These are phyloP conservation scores for Emys orbicularis DNA, from an alignment of 2,797 vertebrate species.

Conservation along the genomic window DNA sequence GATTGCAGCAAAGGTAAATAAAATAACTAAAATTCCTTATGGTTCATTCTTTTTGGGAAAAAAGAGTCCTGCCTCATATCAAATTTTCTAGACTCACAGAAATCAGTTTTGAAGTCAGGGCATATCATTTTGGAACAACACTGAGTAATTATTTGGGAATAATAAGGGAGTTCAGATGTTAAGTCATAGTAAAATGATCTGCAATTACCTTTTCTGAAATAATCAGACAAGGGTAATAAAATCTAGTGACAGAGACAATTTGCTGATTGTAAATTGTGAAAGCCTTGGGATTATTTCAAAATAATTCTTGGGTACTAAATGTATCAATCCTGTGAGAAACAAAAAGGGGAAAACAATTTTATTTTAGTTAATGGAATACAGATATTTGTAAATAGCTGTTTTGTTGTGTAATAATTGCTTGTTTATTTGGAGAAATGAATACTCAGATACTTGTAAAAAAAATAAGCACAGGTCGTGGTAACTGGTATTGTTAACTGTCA, in stretches of 20 bases:
- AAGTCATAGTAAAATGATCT: background rate
- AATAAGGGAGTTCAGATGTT: background rate
- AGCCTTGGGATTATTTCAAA: background rate
- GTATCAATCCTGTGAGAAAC: background rate
- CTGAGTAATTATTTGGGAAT: background rate
- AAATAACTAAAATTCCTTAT: background rate
- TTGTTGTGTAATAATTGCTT: background rate
- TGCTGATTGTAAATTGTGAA: background rate
- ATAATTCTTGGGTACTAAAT: background rate
- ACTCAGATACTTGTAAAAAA: background rate
- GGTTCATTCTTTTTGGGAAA: fast-evolving
- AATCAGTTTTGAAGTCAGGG: background rate
- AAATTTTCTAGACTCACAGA: background rate
- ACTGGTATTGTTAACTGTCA: background rate
- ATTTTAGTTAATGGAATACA: background rate
- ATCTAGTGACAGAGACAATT: background rate
- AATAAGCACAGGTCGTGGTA: background rate
- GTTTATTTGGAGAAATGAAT: background rate
- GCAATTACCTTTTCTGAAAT: background rate
- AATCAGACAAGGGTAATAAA: background rate
- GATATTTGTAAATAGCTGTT: background rate
- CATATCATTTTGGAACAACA: background rate
- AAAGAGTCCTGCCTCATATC: background rate
- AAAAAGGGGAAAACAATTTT: fast-evolving
- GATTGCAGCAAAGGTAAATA: background rate